Evolutionary conservation across 92 coral and sea anemone genomes (phyloP), one percentile per base, ranked within the genome.

Genomic region (Phymanthus crucifer): DNA sequence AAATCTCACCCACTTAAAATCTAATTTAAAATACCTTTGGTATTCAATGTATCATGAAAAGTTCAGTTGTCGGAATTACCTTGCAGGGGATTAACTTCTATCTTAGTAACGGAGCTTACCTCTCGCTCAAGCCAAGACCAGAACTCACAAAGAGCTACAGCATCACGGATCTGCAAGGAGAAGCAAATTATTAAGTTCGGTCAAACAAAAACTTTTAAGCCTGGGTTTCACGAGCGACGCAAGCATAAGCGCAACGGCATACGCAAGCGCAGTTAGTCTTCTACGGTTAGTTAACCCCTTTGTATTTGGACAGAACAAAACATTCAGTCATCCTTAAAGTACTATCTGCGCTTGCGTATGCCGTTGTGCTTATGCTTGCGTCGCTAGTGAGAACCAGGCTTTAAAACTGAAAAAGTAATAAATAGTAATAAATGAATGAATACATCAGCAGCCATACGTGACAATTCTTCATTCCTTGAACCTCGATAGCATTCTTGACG

Each of bases 381-480:
- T n/a, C n/a, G n/a, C n/a, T n/a, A n/a, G n/a, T n/a, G n/a, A n/a
- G n/a, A n/a, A n/a, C n/a, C n/a, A n/a, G n/a, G 16, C 18, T 43
- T 43, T 2, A 0, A 10, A 43, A 43, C 1, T 43, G 14, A 43
- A 43, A 17, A 43, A 43, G 14, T 5, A 43, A 6, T 43, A 17
- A n/a, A n/a, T n/a, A n/a, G n/a, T n/a, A n/a, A n/a, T n/a, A n/a
- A n/a, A n/a, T n/a, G n/a, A n/a, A n/a, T 43, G 2, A 3, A 21
- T 6, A 54, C 0, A 36, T 17, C 9, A 17, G 0, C 40, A 11
- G 24, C 81, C 98, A 47, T 89, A 94, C 98, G 65, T 91, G 36
- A 27, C 96, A 94, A 18, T 87, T 80, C 83, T 89, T 87, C 98
- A 94, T 94, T 66, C 96, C 96, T 43, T 85, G 24, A 24, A 89